Evolutionary conservation across 1,140 invertebrate species (phyloP).

Genomic region (Heterodera carotae): DNA sequence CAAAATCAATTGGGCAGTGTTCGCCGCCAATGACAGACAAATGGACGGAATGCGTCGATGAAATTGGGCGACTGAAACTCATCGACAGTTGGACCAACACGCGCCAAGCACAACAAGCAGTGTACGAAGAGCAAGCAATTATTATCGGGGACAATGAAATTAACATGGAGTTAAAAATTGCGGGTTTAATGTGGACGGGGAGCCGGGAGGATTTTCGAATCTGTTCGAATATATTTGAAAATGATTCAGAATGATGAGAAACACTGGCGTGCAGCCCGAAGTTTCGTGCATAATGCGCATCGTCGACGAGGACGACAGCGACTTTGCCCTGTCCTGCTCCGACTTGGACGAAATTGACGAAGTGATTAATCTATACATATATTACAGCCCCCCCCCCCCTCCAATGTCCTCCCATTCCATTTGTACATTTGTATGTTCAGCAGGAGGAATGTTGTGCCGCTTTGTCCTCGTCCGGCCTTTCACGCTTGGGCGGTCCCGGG

Average conservation of each 20-base stretch:
- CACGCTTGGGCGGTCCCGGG: not conserved
- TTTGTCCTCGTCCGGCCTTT: slow-evolving; percentile 27
- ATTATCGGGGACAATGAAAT: not conserved
- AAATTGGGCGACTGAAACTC: slow-evolving; percentile 22
- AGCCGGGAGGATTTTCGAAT: slow-evolving; percentile 28
- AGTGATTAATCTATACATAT: too few relatives aligned
- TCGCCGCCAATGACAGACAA: slow-evolving; percentile 8
- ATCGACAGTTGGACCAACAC: slow-evolving; percentile 28
- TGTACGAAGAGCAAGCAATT: not conserved
- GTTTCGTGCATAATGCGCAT: slow-evolving; percentile 50
- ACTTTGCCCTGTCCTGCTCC: slow-evolving; percentile 2
- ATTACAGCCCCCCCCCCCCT: not conserved
- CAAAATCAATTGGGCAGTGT: too few relatives aligned
- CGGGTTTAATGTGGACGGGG: not conserved
- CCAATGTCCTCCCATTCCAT: not conserved
- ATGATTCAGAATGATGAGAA: slow-evolving; percentile 30
- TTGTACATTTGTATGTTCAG: too few relatives aligned
- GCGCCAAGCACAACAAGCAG: slow-evolving; percentile 1
- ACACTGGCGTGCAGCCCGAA: slow-evolving; percentile 54
- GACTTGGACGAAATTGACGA: slow-evolving; percentile 4
- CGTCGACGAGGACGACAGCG: slow-evolving; percentile 39
- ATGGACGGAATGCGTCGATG: slow-evolving; percentile 12
- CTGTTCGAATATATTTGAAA: not conserved
- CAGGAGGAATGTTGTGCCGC: not conserved
- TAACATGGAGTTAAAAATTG: too few relatives aligned